A percentile compares a stretch with the other conserved stretches of the same genome.
phyloP scores from a whole-genome alignment of 2,888 invertebrate genomes.

The Serrognathus titanus region DNA sequence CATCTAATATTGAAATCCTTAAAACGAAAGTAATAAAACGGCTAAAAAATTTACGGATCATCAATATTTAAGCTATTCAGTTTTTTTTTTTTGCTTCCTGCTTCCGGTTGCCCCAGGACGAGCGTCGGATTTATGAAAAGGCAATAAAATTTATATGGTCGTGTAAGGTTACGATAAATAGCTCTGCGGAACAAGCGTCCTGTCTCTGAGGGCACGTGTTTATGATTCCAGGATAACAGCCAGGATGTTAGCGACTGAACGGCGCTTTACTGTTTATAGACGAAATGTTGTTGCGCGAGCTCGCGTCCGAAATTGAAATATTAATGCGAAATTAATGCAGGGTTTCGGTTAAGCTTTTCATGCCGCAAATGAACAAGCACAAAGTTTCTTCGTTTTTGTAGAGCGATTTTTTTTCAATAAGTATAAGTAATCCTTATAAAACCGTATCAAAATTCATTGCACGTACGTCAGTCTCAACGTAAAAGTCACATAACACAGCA shows the following conservation, averaged over 20 bases:
- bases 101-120: slow-evolving; percentile 18
- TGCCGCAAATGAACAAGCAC: too few species aligned
- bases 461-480: too few species aligned
- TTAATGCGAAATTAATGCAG: too few species aligned
- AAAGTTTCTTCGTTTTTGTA: too few species aligned
- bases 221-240: slow-evolving; percentile 21
- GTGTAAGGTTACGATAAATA: slow-evolving; percentile 27
- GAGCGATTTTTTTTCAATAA: too few species aligned
- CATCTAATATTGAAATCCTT: neutral
- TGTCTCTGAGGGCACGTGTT: slow-evolving; percentile 23
- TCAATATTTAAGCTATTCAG: neutral
- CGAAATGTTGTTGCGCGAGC: too few species aligned
- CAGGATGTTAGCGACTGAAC: slow-evolving; percentile 8
- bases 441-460: too few species aligned
- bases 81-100: slow-evolving; percentile 6
- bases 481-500: too few species aligned
- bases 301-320: too few species aligned
- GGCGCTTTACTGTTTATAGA: neutral
- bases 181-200: slow-evolving; percentile 22
- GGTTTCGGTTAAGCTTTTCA: too few species aligned
- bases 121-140: slow-evolving; percentile 25
- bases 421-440: too few species aligned
- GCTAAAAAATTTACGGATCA: neutral
- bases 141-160: slow-evolving; percentile 31
- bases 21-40: neutral